Conservation (phyloP, 2,888 invertebrate species). For the Halictus ligatus region DNA sequence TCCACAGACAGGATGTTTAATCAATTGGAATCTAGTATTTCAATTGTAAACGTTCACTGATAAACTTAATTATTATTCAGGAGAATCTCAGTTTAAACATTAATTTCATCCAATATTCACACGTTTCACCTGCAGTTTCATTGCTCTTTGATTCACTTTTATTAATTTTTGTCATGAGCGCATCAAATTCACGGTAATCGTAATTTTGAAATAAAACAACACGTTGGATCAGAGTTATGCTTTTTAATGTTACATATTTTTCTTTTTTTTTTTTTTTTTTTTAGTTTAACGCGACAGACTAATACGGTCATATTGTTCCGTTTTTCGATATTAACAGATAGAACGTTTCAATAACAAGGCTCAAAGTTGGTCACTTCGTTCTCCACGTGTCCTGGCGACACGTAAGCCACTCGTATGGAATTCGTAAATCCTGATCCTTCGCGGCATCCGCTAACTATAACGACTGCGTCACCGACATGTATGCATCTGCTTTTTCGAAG, state of each 20-base stretch:
- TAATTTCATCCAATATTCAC: too few species aligned
- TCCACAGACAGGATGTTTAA: not conserved
- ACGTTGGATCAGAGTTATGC: not conserved
- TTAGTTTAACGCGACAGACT: not conserved
- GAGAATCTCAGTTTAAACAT: not conserved
- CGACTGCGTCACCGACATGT: conserved; percentile 88
- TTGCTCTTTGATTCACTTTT: too few species aligned
- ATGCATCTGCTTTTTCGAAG: conserved; percentile 88
- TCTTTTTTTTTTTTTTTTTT: not conserved
- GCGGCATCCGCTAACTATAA: conserved; percentile 90
- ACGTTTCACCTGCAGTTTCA: too few species aligned
- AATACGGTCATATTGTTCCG: not conserved
- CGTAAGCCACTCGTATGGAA: conserved; percentile 88
- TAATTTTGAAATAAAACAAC: not conserved
- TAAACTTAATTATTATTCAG: not conserved
- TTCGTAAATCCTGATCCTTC: conserved; percentile 90
- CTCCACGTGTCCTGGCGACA: conserved; percentile 72
- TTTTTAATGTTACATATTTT: not conserved
- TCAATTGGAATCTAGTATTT: not conserved
- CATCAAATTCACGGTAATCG: too few species aligned
- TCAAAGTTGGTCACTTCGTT: conserved; percentile 61
- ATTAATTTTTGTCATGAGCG: too few species aligned
- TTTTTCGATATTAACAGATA: not conserved
- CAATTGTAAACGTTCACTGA: not conserved
- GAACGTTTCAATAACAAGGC: conserved; percentile 57